Evolutionary conservation across 2,797 vertebrate genomes (phyloP).

Genomic region (Scomberomorus guttatus): DNA sequence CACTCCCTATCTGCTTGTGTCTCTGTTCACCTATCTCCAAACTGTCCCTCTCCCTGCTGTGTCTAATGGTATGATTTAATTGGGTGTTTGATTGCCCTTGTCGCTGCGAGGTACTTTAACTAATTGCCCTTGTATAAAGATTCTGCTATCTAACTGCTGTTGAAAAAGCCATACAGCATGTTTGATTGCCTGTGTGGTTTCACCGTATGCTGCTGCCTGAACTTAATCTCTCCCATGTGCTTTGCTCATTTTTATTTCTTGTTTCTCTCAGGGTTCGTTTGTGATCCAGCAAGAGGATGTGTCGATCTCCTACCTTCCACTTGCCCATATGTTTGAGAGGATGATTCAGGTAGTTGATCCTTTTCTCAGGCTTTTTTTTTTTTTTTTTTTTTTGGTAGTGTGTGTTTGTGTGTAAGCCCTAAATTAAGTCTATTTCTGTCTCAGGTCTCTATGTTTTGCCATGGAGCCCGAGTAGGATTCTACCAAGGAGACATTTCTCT

Average conservation of each 20-base stretch:
- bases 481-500: constrained; percentile 88
- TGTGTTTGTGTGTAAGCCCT: constrained; percentile 7
- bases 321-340: constrained; percentile 90
- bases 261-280: constrained; percentile 83
- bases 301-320: constrained; percentile 89
- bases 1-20: constrained; percentile 67
- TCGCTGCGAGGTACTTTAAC: constrained; percentile 74
- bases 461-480: constrained; percentile 87
- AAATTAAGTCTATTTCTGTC: constrained; percentile 18
- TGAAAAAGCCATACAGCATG: constrained; percentile 58
- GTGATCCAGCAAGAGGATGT: constrained; percentile 86
- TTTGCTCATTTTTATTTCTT: constrained; percentile 55
- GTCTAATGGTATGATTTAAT: constrained; percentile 82
- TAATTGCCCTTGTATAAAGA: constrained; percentile 75
- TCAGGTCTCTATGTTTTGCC: constrained; percentile 87
- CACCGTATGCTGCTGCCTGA: constrained; percentile 33
- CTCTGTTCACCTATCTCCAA: constrained; percentile 50
- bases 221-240: constrained; percentile 66
- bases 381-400: background rate
- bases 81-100: constrained; percentile 78
- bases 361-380: background rate
- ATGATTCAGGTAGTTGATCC: constrained; percentile 85
- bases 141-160: constrained; percentile 61
- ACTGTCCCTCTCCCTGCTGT: constrained; percentile 75
- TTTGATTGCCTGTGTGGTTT: constrained; percentile 66